Base-by-base conservation (phyloP, 1,140 invertebrate species). In the Drosophila melanogaster region DNA sequence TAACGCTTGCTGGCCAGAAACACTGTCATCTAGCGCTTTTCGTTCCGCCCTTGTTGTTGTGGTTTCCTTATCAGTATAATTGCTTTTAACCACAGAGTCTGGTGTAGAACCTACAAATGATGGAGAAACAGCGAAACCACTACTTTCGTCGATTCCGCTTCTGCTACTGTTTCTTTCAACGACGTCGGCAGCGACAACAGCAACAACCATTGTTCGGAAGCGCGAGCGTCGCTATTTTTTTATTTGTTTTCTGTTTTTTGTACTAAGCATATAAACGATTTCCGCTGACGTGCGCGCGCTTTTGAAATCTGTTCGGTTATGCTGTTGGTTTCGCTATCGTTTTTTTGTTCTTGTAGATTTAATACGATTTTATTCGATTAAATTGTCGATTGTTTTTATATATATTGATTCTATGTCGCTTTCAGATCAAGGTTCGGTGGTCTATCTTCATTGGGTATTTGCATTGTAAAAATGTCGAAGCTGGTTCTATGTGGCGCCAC, bases 121-220 rank as follows among this genome's bases (percentile, higher is more conserved):
- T 66, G 33, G 14, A 38, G 14, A 12, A 5, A 33, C 22, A 17
- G 15, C 15, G 10, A 6, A 37, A 24, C 35, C 43, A 57, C 64
- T 61, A 19, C 46, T 56, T 24, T 57, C 50, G 46, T 58, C 35
- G 62, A 56, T 77, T 33, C 53, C 33, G 55, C 43, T 73, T 40
- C 35, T 47, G 70, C 47, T 56, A 47, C 38, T 73, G 66, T 26
- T 73, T 41, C 41, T 47, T 89, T 71, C 65, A 46, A 76, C 70
- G 70, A 71, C 71, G 71, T 75, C 60, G 72, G 24, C 64, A 50
- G 56, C 83, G 70, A 69, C 74, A 81, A 71, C 69, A 70, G 59
- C 77, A 56, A 85, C 79, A 73, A 87, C 79, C 83, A 87, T 87
- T 87, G 83, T 87, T 77, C 40, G 70, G 79, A 70, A 81, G 40